Evolutionary conservation across 2,797 vertebrate genomes (phyloP), one percentile per base, ranked within the genome.

Genomic region (Lagorchestes hirsutus): DNA sequence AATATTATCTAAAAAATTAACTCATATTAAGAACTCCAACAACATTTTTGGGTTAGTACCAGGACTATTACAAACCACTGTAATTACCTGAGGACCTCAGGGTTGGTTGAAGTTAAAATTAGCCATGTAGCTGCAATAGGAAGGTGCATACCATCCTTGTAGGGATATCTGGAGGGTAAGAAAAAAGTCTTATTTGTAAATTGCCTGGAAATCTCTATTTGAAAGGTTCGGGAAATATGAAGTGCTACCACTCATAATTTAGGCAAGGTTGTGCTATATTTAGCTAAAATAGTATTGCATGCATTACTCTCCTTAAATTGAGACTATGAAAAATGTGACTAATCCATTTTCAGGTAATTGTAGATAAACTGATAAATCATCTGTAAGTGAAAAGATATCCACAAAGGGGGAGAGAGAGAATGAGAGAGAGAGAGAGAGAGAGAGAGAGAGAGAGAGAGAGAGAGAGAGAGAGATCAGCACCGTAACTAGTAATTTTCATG

Each of bases 311-410:
- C 93, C 59, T 94, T 40, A 93, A 91, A 22, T 92, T 95, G 90
- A 94, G 13, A 24, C 5, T 95, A 54, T n/a, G 62, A 74, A 74
- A 97, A 92, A 95, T 96, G 93, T 50, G 52, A 93, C 90, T 31
- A 92, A 74, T 87, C 0, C 1, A 22, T 13, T 40, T 96, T 95
- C 95, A 62, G 87, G 34, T 91, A 54, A 91, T 93, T 95, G 22
- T 92, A 96, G 96, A 97, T 92, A 95, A 93, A 96, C 3, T 22
- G 92, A 34, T 67, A 90, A 95, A 87, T n/a, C 90, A 16, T 93
- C 93, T 95, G 94, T 62, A 95, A 1, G 16, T 22, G 91, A 91
- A 87, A 93, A 54, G 29, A 59, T 74, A 57, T 4, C n/a, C 3
- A 93, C 4, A 16, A 95, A 91, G 74, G 4, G 55, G 11, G 3